A percentile compares a stretch with the other conserved stretches of the same genome.
Evolutionary conservation across 2,888 invertebrate species (phyloP).

Genomic region (Caenorhabditis doughertyi): DNA sequence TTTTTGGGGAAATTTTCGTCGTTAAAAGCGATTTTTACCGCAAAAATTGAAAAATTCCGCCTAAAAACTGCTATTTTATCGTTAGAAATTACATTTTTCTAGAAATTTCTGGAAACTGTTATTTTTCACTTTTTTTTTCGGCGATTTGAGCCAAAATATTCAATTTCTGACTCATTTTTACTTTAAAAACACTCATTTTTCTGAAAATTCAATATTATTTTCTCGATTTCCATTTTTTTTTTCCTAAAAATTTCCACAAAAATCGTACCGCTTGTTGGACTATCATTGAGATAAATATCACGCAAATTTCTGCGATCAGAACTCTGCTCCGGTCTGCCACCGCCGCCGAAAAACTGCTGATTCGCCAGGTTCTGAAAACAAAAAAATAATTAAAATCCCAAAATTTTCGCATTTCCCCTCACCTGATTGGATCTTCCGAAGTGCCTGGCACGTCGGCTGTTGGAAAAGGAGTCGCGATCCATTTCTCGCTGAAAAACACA

Average conservation of each 20-base stretch:
- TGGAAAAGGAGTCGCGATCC: conserved; percentile 21
- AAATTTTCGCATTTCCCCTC: background rate
- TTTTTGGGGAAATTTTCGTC: too few species aligned
- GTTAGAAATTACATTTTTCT: too few species aligned
- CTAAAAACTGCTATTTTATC: too few species aligned
- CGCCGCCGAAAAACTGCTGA: background rate
- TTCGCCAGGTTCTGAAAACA: background rate
- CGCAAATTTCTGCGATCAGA: conserved; percentile 25
- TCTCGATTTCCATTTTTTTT: background rate
- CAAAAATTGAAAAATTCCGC: too few species aligned
- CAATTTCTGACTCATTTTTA: background rate
- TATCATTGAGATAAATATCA: conserved; percentile 11
- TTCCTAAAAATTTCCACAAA: background rate
- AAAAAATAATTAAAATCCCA: background rate
- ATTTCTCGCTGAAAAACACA: too few species aligned
- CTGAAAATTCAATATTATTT: background rate
- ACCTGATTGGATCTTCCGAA: conserved; percentile 33
- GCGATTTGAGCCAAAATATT: background rate
- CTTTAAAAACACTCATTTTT: background rate
- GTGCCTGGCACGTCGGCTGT: conserved; percentile 18
- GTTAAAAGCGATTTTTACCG: too few species aligned
- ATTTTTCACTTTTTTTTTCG: too few species aligned
- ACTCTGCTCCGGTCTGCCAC: background rate
- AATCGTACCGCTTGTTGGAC: too few species aligned
- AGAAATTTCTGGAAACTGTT: too few species aligned